phyloP scores from a whole-genome alignment of 2,113 vertebrate species.

The Anhinga anhinga region DNA sequence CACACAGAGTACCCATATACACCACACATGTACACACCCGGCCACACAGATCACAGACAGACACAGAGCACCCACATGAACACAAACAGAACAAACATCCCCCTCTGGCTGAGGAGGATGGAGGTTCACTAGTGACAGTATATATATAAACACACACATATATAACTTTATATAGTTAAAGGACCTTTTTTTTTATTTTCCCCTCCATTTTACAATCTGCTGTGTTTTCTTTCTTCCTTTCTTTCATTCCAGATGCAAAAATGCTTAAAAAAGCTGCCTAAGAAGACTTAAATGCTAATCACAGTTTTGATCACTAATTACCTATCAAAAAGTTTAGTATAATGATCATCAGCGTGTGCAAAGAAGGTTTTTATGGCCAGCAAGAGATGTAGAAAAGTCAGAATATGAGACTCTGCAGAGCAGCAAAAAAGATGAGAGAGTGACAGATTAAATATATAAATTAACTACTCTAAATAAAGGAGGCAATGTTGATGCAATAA shows the following conservation, averaged over 20 bases:
- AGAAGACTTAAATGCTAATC: not conserved
- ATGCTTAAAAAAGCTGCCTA: not conserved
- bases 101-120: not conserved
- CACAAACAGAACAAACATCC: not conserved
- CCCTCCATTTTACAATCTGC: not conserved
- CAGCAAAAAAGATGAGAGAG: not conserved
- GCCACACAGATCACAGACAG: not conserved
- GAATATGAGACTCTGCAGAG: not conserved
- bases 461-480: not conserved
- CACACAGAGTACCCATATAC: not conserved
- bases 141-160: not conserved
- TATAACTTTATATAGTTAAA: not conserved
- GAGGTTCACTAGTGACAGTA: not conserved
- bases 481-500: not conserved
- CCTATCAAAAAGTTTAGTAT: not conserved
- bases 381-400: not conserved
- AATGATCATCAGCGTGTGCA: not conserved
- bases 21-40: rapidly evolving
- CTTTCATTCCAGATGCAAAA: not conserved
- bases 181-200: not conserved
- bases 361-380: not conserved
- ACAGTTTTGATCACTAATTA: not conserved
- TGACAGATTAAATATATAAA: constrained; percentile 30
- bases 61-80: not conserved
- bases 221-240: not conserved